These are phyloP conservation scores for Apomyelois bistriatella DNA, from an alignment of 2,888 invertebrate species.

Conservation along the genomic window DNA sequence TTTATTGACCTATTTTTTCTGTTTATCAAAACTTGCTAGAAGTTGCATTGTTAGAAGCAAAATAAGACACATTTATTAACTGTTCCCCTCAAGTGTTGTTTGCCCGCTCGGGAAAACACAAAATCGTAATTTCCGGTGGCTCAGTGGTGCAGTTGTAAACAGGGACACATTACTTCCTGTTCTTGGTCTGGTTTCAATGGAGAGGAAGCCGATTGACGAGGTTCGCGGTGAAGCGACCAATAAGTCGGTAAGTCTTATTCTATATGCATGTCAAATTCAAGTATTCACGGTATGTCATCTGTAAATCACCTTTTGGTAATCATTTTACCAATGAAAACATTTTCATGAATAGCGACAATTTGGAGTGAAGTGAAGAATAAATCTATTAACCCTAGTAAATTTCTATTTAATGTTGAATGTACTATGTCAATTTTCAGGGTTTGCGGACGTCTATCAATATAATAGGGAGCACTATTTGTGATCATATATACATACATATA, in stretches of 20 bases:
- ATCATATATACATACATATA: too few species aligned
- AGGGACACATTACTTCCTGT: slow-evolving; percentile 2
- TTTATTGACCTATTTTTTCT: not conserved
- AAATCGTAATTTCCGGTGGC: not conserved
- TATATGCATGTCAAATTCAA: too few species aligned
- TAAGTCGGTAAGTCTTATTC: not conserved
- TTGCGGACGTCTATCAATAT: too few species aligned
- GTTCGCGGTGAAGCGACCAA: not conserved
- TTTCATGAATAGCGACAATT: too few species aligned
- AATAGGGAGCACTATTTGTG: too few species aligned
- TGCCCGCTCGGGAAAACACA: not conserved
- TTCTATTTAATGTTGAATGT: too few species aligned
- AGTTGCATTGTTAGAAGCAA: not conserved
- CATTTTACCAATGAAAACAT: too few species aligned
- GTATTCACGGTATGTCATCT: too few species aligned
- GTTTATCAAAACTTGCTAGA: not conserved
- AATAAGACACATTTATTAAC: slow-evolving; percentile 1
- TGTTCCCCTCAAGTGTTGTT: not conserved
- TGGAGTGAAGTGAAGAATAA: too few species aligned
- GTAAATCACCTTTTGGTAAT: too few species aligned
- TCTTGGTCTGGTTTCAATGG: not conserved
- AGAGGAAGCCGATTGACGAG: not conserved
- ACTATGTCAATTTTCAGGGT: too few species aligned
- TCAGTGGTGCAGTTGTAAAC: slow-evolving; percentile 1
- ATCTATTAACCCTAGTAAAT: too few species aligned